Evolutionary conservation across 2,888 invertebrate species (phyloP).

Genomic region (Drosophila rellima): DNA sequence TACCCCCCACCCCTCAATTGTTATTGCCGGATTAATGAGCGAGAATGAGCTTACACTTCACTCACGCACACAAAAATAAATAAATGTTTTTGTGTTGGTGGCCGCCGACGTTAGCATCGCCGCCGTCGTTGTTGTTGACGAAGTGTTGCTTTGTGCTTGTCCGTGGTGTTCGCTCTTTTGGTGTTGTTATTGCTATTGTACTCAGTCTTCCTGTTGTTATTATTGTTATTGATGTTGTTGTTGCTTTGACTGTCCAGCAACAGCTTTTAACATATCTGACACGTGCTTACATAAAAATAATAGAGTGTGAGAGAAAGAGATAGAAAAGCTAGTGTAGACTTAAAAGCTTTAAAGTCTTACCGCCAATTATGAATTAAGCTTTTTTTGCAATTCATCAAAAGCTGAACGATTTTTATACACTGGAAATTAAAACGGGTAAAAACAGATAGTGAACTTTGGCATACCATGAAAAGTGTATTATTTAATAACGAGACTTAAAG

Average conservation of each 20-base stretch:
- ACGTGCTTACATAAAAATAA: constrained; percentile 20
- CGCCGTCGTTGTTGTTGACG: constrained; percentile 1
- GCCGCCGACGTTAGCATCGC: constrained; percentile 25
- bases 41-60: constrained; percentile 47
- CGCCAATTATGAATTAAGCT: constrained; percentile 26
- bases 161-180: constrained; percentile 22
- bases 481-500: neutral
- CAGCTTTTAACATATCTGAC: constrained; percentile 41
- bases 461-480: neutral
- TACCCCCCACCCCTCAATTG: constrained; percentile 10
- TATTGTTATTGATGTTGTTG: constrained; percentile 6
- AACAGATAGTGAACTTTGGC: neutral
- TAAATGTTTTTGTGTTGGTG: constrained; percentile 18
- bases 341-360: constrained; percentile 39
- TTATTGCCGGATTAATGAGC: constrained; percentile 54
- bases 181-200: constrained; percentile 27
- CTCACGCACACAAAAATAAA: constrained; percentile 16
- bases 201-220: constrained; percentile 13
- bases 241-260: constrained; percentile 17
- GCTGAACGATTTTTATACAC: constrained; percentile 19
- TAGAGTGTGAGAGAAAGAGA: neutral
- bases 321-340: neutral
- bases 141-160: constrained; percentile 37
- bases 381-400: constrained; percentile 35
- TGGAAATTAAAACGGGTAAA: neutral